Evolutionary conservation across 2,797 vertebrate genomes (phyloP).

Genomic region (Gobionotothen gibberifrons): DNA sequence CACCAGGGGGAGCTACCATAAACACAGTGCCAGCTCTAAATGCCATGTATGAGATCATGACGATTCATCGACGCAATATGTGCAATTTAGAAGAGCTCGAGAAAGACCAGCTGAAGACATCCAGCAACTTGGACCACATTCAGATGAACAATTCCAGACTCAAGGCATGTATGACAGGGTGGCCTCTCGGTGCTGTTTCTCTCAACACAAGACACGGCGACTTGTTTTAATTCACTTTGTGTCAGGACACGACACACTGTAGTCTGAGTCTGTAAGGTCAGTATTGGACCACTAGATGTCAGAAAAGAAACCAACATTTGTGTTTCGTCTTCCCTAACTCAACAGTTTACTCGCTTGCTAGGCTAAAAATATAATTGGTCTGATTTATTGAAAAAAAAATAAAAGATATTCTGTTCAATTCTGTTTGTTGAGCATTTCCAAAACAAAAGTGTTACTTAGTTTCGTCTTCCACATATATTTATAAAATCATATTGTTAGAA

Average conservation of each 20-base stretch:
- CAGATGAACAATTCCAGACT: constrained; percentile 91
- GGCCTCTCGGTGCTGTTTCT: neutral
- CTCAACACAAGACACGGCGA: neutral
- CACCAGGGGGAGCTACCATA: constrained; percentile 73
- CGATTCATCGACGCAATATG: constrained; percentile 88
- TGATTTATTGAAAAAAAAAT: too few species aligned
- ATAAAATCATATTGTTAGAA: too few species aligned
- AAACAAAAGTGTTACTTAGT: too few species aligned
- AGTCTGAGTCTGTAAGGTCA: neutral
- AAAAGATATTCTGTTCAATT: too few species aligned
- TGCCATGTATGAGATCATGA: constrained; percentile 91
- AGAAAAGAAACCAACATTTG: neutral
- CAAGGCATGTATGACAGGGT: constrained; percentile 82
- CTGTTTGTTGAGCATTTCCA: too few species aligned
- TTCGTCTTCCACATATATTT: too few species aligned
- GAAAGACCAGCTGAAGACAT: constrained; percentile 89
- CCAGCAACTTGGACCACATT: constrained; percentile 91
- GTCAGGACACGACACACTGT: neutral
- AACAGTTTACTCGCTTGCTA: neutral
- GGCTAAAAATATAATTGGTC: neutral
- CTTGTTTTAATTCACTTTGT: neutral
- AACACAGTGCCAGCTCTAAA: constrained; percentile 88
- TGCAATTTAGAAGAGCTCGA: constrained; percentile 90
- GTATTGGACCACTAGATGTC: constrained; percentile 7
- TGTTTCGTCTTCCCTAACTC: neutral